phyloP scores from a whole-genome alignment of 2,888 invertebrate species.

The Thymelicus sylvestris region DNA sequence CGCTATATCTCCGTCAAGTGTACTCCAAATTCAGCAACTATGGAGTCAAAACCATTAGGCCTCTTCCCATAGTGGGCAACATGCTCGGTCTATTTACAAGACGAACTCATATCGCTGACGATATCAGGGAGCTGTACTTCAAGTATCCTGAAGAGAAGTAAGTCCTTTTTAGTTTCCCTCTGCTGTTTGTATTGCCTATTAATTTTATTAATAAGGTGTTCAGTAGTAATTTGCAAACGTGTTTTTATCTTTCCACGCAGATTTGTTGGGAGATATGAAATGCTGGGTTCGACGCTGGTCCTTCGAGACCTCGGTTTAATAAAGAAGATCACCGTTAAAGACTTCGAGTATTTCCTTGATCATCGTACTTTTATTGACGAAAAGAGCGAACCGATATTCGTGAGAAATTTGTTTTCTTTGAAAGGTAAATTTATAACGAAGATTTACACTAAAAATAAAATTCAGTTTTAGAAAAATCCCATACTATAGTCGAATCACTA shows the following conservation, averaged over 20 bases:
- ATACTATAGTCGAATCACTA: too few species aligned
- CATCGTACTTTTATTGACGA: conserved; percentile 63
- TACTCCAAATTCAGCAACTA: conserved; percentile 53
- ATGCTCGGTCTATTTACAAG: conserved; percentile 50
- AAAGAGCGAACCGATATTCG: conserved; percentile 73
- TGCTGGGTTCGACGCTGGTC: conserved; percentile 60
- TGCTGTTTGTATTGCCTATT: too few species aligned
- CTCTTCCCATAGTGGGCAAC: conserved; percentile 59
- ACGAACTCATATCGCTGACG: conserved; percentile 46
- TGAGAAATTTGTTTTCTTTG: conserved; percentile 71
- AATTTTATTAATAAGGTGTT: too few species aligned
- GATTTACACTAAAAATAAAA: too few species aligned
- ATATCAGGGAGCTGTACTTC: conserved; percentile 48
- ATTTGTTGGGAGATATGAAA: conserved; percentile 70
- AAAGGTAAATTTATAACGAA: conserved; percentile 54
- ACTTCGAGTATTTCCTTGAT: conserved; percentile 80
- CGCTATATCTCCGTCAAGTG: conserved; percentile 50
- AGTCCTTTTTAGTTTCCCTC: too few species aligned
- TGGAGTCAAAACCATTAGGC: conserved; percentile 55
- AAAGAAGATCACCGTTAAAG: conserved; percentile 76
- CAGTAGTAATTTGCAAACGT: too few species aligned
- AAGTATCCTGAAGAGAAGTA: conserved; percentile 61
- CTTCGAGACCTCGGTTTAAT: conserved; percentile 73
- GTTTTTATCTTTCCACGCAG: conserved; percentile 31
- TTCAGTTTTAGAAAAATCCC: too few species aligned